Conservation (phyloP, 2,797 vertebrate genomes). For the Spea hammondii region DNA sequence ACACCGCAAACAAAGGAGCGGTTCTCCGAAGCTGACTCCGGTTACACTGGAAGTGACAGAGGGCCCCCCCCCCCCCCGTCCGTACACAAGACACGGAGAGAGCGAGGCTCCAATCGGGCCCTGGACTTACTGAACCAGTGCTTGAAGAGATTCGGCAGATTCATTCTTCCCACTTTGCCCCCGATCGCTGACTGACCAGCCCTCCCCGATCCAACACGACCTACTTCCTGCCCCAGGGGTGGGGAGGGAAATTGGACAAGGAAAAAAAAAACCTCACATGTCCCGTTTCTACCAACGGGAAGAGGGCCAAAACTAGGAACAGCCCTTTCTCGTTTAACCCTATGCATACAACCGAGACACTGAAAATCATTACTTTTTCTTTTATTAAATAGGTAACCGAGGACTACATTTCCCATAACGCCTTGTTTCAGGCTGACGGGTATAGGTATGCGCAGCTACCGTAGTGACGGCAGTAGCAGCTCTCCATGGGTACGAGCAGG, state of each 20-base stretch:
- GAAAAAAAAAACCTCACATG: slow-evolving; percentile 28
- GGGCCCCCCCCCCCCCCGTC: not conserved
- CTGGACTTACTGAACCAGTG: slow-evolving; percentile 82
- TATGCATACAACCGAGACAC: not conserved
- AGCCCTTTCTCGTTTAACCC: slow-evolving; percentile 32
- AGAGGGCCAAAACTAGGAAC: slow-evolving; percentile 7
- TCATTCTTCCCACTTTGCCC: slow-evolving; percentile 67
- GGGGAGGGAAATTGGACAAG: slow-evolving; percentile 17
- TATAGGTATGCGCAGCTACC: too few relatives aligned
- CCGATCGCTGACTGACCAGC: not conserved
- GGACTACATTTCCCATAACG: too few relatives aligned
- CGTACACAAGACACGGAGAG: not conserved
- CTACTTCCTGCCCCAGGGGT: slow-evolving; percentile 37
- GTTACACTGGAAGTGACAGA: not conserved
- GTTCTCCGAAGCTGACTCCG: not conserved
- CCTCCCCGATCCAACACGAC: slow-evolving; percentile 16
- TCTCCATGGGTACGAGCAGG: too few relatives aligned
- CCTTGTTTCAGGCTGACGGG: too few relatives aligned
- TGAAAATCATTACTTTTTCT: too few relatives aligned
- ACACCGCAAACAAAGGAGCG: slow-evolving; percentile 2
- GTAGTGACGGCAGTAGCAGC: too few relatives aligned
- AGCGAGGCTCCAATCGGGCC: not conserved
- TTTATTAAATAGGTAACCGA: too few relatives aligned
- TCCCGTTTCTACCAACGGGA: slow-evolving; percentile 31
- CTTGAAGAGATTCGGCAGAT: slow-evolving; percentile 84